These are phyloP conservation scores for Balaeniceps rex DNA, from an alignment of 2,113 vertebrate genomes.

Conservation along the genomic window DNA sequence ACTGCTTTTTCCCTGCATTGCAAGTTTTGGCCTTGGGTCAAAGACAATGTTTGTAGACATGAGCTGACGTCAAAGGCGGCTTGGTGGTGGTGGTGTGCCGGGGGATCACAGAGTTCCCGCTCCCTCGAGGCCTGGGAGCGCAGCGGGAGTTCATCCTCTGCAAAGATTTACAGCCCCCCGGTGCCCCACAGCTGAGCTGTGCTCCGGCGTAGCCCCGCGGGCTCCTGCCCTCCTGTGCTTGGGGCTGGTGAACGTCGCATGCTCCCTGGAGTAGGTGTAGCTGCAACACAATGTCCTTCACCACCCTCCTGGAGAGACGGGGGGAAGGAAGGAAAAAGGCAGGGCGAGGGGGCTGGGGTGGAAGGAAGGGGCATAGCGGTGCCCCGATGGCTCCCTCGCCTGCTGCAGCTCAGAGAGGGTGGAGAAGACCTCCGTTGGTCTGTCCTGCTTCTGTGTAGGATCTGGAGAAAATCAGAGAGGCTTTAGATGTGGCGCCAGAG, in stretches of 20 bases:
- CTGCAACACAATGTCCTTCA: neutral
- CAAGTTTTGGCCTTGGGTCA: neutral
- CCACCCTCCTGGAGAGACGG: neutral
- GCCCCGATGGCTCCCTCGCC: rapidly evolving
- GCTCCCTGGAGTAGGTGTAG: neutral
- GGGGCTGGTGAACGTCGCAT: rapidly evolving
- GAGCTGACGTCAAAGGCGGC: neutral
- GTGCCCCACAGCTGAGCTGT: neutral
- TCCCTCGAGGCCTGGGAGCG: neutral
- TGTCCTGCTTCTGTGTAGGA: neutral
- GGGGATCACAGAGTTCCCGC: neutral
- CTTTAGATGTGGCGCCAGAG: neutral
- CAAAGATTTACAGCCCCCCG: neutral
- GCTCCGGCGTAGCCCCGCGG: rapidly evolving
- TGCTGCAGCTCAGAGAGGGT: neutral
- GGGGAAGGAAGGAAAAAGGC: neutral
- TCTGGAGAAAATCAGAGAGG: neutral
- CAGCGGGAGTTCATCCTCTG: neutral
- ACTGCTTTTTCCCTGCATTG: neutral
- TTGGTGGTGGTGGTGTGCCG: neutral
- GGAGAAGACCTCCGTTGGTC: neutral
- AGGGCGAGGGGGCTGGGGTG: neutral
- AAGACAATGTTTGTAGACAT: neutral
- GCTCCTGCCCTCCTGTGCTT: neutral
- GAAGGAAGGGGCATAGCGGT: neutral